phyloP scores from a whole-genome alignment of 2,113 vertebrate genomes.

The Lucifuga dentata region DNA sequence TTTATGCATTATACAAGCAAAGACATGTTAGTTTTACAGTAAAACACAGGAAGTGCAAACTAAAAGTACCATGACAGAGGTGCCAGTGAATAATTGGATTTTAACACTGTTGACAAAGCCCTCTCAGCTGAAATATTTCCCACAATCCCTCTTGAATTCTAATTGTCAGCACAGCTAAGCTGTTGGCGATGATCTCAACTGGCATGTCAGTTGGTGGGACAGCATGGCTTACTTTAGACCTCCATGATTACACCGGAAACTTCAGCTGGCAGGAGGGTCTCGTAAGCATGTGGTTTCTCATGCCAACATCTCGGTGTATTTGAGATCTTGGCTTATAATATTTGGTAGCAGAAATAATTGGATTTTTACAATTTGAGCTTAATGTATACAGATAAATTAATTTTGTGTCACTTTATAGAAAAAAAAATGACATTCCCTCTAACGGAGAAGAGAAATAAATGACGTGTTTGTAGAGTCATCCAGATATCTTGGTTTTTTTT shows the following conservation, averaged over 20 bases:
- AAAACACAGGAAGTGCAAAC: constrained; percentile 35
- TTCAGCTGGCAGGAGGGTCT: constrained; percentile 17
- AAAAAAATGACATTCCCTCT: not conserved
- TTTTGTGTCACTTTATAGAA: constrained; percentile 29
- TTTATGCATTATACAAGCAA: constrained; percentile 19
- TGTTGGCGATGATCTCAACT: constrained; percentile 49
- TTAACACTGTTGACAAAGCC: constrained; percentile 53
- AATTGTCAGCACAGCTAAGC: constrained; percentile 72
- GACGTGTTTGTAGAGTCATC: constrained; percentile 60
- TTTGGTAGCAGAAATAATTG: constrained; percentile 1
- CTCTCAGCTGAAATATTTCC: constrained; percentile 58
- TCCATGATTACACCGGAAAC: constrained; percentile 49
- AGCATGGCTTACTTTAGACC: constrained; percentile 51
- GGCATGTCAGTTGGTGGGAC: constrained; percentile 36
- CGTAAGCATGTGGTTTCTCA: constrained; percentile 6
- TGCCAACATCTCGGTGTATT: constrained; percentile 26
- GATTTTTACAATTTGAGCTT: constrained; percentile 2
- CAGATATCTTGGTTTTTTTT: constrained; percentile 50
- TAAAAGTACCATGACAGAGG: constrained; percentile 44
- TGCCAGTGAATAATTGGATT: constrained; percentile 64
- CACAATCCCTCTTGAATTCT: constrained; percentile 58
- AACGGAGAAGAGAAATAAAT: constrained; percentile 53
- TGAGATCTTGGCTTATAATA: not conserved
- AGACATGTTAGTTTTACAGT: constrained; percentile 32
- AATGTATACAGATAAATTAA: constrained; percentile 19